phyloP scores from a whole-genome alignment of 1,140 invertebrate species.

The Procambarus clarkii region DNA sequence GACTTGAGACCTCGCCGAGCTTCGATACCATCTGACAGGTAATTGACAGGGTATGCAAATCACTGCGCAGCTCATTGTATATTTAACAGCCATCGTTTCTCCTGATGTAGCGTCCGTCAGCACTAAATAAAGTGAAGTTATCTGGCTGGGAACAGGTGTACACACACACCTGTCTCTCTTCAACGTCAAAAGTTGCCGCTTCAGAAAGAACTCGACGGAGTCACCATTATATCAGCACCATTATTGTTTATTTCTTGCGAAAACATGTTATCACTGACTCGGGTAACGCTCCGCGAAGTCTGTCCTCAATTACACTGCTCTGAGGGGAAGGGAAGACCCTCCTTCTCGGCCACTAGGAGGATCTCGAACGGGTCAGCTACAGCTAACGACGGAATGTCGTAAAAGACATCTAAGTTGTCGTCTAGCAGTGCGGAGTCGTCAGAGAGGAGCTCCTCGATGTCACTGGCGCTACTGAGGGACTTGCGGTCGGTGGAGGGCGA shows the following conservation, averaged over 20 bases:
- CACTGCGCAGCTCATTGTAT: neutral
- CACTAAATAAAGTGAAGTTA: neutral
- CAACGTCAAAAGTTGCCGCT: neutral
- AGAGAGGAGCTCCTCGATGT: constrained; percentile 49
- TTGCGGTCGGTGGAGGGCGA: constrained; percentile 12
- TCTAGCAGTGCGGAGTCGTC: constrained; percentile 45
- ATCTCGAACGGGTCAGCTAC: constrained; percentile 40
- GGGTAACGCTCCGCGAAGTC: neutral
- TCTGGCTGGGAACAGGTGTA: too few species aligned
- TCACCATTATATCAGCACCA: neutral
- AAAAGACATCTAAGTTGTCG: constrained; percentile 48
- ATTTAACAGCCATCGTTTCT: constrained; percentile 1
- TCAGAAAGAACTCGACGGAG: neutral
- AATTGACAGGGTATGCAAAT: neutral
- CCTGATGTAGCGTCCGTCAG: neutral
- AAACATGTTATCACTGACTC: neutral
- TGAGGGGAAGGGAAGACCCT: constrained; percentile 7
- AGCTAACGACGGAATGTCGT: constrained; percentile 30
- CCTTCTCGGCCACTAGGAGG: constrained; percentile 16
- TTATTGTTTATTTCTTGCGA: neutral
- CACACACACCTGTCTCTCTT: neutral
- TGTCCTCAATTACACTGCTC: constrained; percentile 21
- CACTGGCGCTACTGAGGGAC: constrained; percentile 42
- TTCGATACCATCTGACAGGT: neutral
- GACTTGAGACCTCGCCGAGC: neutral